Evolutionary conservation across 2,888 invertebrate genomes (phyloP).

Genomic region (Tubulanus polymorphus): DNA sequence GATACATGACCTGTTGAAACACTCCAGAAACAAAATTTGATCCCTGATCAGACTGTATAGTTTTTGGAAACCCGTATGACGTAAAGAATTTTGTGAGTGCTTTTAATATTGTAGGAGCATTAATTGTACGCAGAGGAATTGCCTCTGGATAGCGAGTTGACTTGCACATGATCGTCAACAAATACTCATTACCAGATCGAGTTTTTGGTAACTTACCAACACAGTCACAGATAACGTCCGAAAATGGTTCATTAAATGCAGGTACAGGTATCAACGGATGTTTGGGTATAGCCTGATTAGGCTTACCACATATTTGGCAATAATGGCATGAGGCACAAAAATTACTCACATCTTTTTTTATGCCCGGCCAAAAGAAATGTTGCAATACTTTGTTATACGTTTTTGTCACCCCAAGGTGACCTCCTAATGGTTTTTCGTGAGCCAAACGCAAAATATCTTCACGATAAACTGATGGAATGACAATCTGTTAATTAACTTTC

Average conservation of each 20-base stretch:
- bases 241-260: slow-evolving; percentile 12
- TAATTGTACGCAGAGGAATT: slow-evolving; percentile 24
- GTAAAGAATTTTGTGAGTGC: no score
- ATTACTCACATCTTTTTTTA: no score
- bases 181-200: slow-evolving; percentile 15
- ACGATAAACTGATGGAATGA: neutral
- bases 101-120: no score
- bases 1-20: slow-evolving; percentile 22
- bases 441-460: no score
- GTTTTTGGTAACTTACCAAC: slow-evolving; percentile 20
- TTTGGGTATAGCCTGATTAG: no score
- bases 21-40: slow-evolving; percentile 22
- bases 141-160: slow-evolving; percentile 21
- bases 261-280: neutral
- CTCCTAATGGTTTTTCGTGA: no score
- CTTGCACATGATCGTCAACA: slow-evolving; percentile 8
- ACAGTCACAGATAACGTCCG: slow-evolving; percentile 15
- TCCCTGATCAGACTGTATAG: no score
- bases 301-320: no score
- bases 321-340: no score
- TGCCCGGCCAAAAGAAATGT: neutral
- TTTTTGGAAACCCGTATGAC: no score
- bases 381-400: neutral
- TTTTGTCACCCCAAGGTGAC: no score
- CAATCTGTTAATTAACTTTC: neutral